Evolutionary conservation across 2,113 vertebrate species (phyloP).

Genomic region (Pituophis catenifer): DNA sequence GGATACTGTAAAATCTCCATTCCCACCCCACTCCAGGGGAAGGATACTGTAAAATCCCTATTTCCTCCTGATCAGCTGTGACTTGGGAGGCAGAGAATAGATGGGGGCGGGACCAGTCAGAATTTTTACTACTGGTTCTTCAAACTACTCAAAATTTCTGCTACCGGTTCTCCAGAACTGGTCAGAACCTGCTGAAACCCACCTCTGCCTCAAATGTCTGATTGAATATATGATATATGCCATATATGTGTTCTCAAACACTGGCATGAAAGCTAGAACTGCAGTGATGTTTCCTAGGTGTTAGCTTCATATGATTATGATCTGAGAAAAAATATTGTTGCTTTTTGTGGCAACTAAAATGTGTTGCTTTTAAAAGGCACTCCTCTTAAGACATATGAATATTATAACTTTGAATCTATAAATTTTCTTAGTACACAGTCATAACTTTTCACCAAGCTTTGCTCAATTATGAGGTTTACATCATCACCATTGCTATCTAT

Average conservation of each 20-base stretch:
- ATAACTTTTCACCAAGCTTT: neutral
- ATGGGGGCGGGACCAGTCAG: too few relatives aligned
- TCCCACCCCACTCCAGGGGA: too few relatives aligned
- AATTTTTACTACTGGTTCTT: too few relatives aligned
- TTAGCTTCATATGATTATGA: neutral
- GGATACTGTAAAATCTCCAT: too few relatives aligned
- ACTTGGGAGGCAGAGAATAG: too few relatives aligned
- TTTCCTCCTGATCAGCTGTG: too few relatives aligned
- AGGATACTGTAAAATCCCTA: too few relatives aligned
- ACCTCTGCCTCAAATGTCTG: neutral
- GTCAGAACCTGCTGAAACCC: too few relatives aligned
- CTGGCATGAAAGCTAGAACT: neutral
- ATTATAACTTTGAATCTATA: neutral
- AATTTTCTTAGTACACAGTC: neutral
- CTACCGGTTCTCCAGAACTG: too few relatives aligned
- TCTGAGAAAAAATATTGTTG: neutral
- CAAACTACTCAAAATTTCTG: too few relatives aligned
- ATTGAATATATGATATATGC: neutral
- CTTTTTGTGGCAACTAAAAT: neutral
- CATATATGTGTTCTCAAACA: neutral
- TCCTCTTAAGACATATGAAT: neutral
- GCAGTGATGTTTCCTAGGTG: neutral
- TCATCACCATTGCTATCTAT: conserved; percentile 25
- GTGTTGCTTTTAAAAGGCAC: neutral
- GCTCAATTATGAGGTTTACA: conserved; percentile 25